A percentile compares a stretch with the other conserved stretches of the same genome.
These are phyloP conservation scores for Hipparchia semele DNA, from an alignment of 2,888 invertebrate genomes.

Conservation along the genomic window DNA sequence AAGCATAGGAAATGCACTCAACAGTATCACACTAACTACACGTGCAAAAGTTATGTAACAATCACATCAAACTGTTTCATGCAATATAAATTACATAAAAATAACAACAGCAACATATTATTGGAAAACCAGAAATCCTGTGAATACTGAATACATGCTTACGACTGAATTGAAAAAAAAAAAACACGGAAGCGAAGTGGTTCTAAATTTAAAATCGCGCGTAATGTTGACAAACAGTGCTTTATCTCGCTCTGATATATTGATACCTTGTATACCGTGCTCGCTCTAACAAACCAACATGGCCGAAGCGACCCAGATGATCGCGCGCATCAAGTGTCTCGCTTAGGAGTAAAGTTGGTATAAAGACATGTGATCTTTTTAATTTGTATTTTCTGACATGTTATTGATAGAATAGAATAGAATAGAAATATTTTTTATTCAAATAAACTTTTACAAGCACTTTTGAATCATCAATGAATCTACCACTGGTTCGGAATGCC, in stretches of 20 bases:
- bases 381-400: too few species aligned
- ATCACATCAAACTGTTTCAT: conserved; percentile 2
- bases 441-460: too few species aligned
- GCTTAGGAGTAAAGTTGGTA: neutral
- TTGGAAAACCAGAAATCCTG: conserved; percentile 35
- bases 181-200: conserved; percentile 45
- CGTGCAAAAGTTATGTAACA: conserved; percentile 18
- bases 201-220: conserved; percentile 62
- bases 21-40: neutral
- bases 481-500: too few species aligned
- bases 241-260: conserved; percentile 47
- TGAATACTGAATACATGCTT: conserved; percentile 32
- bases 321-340: conserved; percentile 21
- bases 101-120: conserved; percentile 6
- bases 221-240: conserved; percentile 69
- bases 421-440: too few species aligned
- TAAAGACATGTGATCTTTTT: neutral
- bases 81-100: conserved; percentile 24
- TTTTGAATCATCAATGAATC: too few species aligned
- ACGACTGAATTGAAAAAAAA: conserved; percentile 35
- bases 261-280: conserved; percentile 34
- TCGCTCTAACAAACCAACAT: conserved; percentile 37
- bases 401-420: too few species aligned
- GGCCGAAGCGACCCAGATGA: conserved; percentile 41
- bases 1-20: neutral